Percentiles rank a stretch among this genome's conserved stretches.
These are phyloP conservation scores for Irena cyanogastra DNA, from an alignment of 2,113 vertebrate genomes.

Conservation along the genomic window DNA sequence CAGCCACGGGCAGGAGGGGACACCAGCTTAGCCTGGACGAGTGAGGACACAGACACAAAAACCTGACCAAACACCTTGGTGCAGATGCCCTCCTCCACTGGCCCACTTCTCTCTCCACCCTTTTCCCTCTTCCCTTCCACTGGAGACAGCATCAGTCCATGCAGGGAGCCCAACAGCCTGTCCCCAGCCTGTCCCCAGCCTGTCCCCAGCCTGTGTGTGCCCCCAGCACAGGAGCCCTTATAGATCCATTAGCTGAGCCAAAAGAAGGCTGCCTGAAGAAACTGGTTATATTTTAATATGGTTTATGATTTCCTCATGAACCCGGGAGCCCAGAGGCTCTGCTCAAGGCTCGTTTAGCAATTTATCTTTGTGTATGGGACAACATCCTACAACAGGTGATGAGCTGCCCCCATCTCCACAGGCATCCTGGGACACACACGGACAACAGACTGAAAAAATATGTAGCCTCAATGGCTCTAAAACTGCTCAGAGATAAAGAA, in stretches of 20 bases:
- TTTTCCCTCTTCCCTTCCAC: too few relatives aligned
- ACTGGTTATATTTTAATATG: neutral
- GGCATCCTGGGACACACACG: neutral
- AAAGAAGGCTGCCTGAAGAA: neutral
- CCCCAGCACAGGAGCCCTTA: neutral
- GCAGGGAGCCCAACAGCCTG: neutral
- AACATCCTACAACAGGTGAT: neutral
- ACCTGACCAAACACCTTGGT: neutral
- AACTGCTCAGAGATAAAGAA: neutral
- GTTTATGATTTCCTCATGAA: neutral
- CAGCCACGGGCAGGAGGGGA: neutral
- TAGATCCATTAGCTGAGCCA: neutral
- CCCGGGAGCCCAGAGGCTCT: neutral
- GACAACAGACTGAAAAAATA: neutral
- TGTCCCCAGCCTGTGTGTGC: neutral
- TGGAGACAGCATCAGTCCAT: neutral
- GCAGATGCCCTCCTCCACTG: neutral
- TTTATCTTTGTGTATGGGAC: neutral
- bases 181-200: neutral
- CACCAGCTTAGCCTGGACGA: neutral
- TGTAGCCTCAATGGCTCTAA: neutral
- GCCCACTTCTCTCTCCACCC: neutral
- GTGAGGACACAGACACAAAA: accelerated
- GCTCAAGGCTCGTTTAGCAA: neutral
- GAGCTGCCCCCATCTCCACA: neutral